Conservation (phyloP, 1,140 invertebrate species). For the Heliconius hewitsoni region DNA sequence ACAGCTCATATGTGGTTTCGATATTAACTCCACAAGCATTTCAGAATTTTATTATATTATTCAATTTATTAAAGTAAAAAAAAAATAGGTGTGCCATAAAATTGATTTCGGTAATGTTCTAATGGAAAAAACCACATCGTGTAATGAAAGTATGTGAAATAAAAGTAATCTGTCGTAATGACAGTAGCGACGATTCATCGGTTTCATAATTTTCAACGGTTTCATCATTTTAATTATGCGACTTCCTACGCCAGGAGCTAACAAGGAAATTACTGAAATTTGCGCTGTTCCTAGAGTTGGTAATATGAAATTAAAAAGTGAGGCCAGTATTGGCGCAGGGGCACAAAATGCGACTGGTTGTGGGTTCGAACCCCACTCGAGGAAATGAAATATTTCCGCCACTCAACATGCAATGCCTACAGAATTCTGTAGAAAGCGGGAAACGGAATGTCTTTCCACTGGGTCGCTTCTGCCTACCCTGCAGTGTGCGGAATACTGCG, state of each 20-base stretch:
- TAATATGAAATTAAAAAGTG: slow-evolving; percentile 5
- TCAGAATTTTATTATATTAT: no score
- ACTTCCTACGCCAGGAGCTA: slow-evolving; percentile 17
- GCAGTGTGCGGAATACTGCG: no score
- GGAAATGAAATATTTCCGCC: no score
- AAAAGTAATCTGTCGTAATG: slow-evolving; percentile 27
- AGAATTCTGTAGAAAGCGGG: no score
- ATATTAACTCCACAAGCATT: no score
- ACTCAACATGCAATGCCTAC: no score
- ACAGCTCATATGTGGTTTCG: no score
- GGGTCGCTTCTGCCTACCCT: no score
- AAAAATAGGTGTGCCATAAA: background rate
- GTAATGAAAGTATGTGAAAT: slow-evolving; percentile 1
- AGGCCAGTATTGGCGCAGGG: no score
- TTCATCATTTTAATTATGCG: slow-evolving; percentile 25
- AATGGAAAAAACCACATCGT: slow-evolving; percentile 10
- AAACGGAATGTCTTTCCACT: no score
- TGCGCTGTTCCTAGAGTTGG: background rate
- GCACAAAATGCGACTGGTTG: no score
- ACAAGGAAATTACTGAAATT: slow-evolving; percentile 31
- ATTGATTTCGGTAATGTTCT: background rate
- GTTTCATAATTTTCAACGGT: slow-evolving; percentile 24
- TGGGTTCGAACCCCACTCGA: no score
- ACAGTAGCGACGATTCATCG: slow-evolving; percentile 11
- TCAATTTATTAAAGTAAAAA: background rate